These are phyloP conservation scores for Leptopilina syphax DNA, from an alignment of 2,888 invertebrate species.

Conservation along the genomic window DNA sequence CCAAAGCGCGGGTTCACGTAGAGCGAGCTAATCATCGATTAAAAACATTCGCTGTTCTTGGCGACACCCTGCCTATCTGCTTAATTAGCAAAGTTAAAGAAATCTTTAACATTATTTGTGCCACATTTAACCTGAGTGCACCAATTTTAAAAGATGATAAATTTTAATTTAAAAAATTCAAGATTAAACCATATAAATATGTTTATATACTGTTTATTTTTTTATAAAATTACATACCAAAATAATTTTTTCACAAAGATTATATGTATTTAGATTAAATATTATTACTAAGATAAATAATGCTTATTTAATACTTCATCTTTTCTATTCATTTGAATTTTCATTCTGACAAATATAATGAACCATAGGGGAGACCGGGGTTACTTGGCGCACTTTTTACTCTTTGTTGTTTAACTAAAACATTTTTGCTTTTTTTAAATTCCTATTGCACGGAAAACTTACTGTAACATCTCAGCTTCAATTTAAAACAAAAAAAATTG, in stretches of 20 bases:
- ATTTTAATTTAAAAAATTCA: not conserved
- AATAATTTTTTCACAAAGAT: not conserved
- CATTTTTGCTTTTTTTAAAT: too few relatives aligned
- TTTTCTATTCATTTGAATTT: not conserved
- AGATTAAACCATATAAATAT: conserved; percentile 30
- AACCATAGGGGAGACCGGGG: too few relatives aligned
- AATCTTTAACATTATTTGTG: conserved; percentile 37
- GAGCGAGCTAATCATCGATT: conserved; percentile 48
- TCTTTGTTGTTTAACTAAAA: too few relatives aligned
- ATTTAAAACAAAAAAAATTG: too few relatives aligned
- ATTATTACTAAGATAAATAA: not conserved
- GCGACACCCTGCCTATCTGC: not conserved
- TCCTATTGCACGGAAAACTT: too few relatives aligned
- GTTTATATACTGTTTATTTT: not conserved
- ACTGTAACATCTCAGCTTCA: too few relatives aligned
- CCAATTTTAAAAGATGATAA: conserved; percentile 39
- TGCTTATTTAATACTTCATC: not conserved
- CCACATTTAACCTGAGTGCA: conserved; percentile 30
- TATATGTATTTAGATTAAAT: not conserved
- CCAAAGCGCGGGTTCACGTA: conserved; percentile 49
- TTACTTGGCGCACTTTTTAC: too few relatives aligned
- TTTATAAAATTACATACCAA: not conserved
- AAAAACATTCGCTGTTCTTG: conserved; percentile 26
- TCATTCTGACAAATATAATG: conserved; percentile 4
- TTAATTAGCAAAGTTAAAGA: not conserved